phyloP scores from a whole-genome alignment of 2,888 invertebrate species.

The Stenchaetothrips biformis region DNA sequence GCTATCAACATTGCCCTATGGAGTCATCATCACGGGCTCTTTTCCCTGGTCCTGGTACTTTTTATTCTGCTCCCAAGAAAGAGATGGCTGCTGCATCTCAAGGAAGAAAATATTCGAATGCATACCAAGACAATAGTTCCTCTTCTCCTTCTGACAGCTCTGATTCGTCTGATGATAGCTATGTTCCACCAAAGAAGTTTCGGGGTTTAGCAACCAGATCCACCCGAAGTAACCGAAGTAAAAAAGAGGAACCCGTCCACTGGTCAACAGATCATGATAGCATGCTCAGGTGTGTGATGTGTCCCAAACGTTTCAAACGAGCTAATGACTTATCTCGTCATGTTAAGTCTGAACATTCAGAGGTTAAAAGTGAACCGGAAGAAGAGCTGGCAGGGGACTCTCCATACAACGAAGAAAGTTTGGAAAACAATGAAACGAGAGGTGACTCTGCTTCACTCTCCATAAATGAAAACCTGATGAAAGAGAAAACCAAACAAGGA shows the following conservation, averaged over 20 bases:
- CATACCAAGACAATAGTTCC: neutral
- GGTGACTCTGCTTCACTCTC: neutral
- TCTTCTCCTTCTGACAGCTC: neutral
- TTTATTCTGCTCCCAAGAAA: too few relatives aligned
- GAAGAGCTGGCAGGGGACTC: neutral
- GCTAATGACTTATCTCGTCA: neutral
- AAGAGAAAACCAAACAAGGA: neutral
- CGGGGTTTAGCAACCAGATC: neutral
- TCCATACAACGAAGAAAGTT: neutral
- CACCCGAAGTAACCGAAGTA: neutral
- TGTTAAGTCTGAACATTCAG: neutral
- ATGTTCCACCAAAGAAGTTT: neutral
- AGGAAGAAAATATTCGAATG: too few relatives aligned
- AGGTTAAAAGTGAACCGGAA: neutral
- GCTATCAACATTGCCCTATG: too few relatives aligned
- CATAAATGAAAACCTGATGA: neutral
- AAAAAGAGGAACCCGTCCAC: neutral
- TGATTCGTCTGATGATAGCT: conserved; percentile 4
- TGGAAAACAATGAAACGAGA: neutral
- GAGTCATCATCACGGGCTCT: too few relatives aligned
- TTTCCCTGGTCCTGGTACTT: too few relatives aligned
- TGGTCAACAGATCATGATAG: neutral
- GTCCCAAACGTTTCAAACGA: neutral
- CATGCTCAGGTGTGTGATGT: neutral
- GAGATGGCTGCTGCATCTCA: too few relatives aligned